A percentile compares a stretch with the other conserved stretches of the same genome.
Conservation (phyloP, 2,113 vertebrate species). For the Abramis brama region DNA sequence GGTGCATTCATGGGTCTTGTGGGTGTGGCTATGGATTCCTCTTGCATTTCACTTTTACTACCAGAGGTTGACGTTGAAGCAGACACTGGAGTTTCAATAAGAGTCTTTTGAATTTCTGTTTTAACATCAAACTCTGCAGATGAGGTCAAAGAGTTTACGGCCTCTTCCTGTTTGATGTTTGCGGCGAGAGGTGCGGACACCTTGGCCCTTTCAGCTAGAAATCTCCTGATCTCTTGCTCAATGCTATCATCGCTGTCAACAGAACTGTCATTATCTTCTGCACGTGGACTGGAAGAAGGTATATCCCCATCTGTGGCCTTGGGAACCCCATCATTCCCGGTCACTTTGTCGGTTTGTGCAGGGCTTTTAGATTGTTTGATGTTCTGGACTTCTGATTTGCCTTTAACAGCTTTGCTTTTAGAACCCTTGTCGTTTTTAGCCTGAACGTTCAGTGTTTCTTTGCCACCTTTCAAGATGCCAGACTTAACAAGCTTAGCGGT, state of each 20-base stretch:
- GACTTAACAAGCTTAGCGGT: conserved; percentile 67
- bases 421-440: conserved; percentile 44
- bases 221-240: conserved; percentile 90
- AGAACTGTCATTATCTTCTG: conserved; percentile 84
- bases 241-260: conserved; percentile 96
- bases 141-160: conserved; percentile 31
- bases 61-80: not conserved
- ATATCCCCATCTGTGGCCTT: not conserved
- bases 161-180: conserved; percentile 51
- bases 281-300: not conserved
- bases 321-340: conserved; percentile 14
- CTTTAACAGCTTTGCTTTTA: conserved; percentile 50
- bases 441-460: conserved; percentile 49
- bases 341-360: conserved; percentile 50
- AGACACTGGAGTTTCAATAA: not conserved
- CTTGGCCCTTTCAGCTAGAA: conserved; percentile 91
- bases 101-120: not conserved
- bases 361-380: conserved; percentile 5
- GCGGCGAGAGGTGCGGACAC: conserved; percentile 66
- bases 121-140: not conserved
- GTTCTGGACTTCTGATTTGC: not conserved
- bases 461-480: conserved; percentile 70
- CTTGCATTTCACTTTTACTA: not conserved
- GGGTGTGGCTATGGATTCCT: not conserved
- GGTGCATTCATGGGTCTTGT: not conserved